phyloP scores from a whole-genome alignment of 2,797 vertebrate genomes.

The Sorex maritimensis region DNA sequence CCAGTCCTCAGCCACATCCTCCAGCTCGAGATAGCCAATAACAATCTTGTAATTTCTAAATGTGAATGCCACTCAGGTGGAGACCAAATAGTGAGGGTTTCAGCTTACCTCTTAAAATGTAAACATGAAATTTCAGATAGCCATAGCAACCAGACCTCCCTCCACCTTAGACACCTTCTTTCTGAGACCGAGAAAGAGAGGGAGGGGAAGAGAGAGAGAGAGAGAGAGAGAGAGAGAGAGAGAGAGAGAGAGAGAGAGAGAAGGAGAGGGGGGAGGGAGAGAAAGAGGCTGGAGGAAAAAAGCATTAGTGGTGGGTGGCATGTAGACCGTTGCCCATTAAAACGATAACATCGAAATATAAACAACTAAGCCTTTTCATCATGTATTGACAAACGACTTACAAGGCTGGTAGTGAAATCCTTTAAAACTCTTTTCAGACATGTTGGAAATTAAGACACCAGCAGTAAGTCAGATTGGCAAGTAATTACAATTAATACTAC shows the following conservation, averaged over 20 bases:
- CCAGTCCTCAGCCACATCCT: conserved; percentile 90
- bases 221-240: neutral
- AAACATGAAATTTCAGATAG: conserved; percentile 85
- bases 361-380: conserved; percentile 86
- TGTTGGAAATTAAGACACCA: conserved; percentile 72
- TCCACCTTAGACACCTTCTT: conserved; percentile 83
- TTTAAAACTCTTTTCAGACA: conserved; percentile 83
- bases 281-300: neutral
- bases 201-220: neutral
- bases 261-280: conserved; percentile 44
- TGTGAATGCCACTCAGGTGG: conserved; percentile 85
- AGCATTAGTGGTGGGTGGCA: conserved; percentile 63
- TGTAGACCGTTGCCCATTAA: conserved; percentile 80
- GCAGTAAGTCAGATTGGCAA: conserved; percentile 74
- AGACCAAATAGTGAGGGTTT: conserved; percentile 86
- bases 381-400: conserved; percentile 86
- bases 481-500: conserved; percentile 84
- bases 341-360: conserved; percentile 82
- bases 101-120: conserved; percentile 86
- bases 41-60: conserved; percentile 88
- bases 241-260: conserved; percentile 36
- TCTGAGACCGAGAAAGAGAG: conserved; percentile 7
- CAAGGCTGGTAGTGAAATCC: conserved; percentile 81
- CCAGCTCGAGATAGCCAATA: conserved; percentile 87
- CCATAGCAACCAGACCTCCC: conserved; percentile 79